Conservation (phyloP, 2,113 vertebrate species). For the Pipa parva region DNA sequence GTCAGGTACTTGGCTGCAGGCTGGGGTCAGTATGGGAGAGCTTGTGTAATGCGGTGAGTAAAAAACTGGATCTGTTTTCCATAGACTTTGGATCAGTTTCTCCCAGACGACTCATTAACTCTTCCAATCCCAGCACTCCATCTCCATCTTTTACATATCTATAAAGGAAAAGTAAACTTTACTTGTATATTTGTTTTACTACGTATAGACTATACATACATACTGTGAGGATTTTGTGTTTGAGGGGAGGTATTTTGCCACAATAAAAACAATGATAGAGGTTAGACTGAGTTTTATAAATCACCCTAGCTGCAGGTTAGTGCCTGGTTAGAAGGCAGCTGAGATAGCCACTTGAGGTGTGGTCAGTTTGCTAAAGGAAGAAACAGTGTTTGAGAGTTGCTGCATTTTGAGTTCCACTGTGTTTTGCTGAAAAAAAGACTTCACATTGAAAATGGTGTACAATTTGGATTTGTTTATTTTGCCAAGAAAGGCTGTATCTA, state of each 20-base stretch:
- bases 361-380: too few relatives aligned
- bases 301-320: not conserved
- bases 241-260: too few relatives aligned
- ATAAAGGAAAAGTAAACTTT: not conserved
- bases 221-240: too few relatives aligned
- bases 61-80: not conserved
- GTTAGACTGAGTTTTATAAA: not conserved
- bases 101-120: constrained; percentile 2
- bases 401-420: too few relatives aligned
- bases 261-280: too few relatives aligned
- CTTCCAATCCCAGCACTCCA: not conserved
- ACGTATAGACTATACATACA: not conserved
- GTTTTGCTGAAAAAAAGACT: too few relatives aligned
- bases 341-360: too few relatives aligned
- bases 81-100: too few relatives aligned
- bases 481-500: too few relatives aligned
- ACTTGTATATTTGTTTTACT: not conserved
- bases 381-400: too few relatives aligned
- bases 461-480: too few relatives aligned
- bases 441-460: too few relatives aligned
- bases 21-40: not conserved
- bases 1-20: not conserved
- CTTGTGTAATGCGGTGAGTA: constrained; percentile 12
- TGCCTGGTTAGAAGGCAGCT: not conserved
- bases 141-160: constrained; percentile 13